Conservation (phyloP, 2,113 vertebrate genomes). For the Entelurus aequoreus region DNA sequence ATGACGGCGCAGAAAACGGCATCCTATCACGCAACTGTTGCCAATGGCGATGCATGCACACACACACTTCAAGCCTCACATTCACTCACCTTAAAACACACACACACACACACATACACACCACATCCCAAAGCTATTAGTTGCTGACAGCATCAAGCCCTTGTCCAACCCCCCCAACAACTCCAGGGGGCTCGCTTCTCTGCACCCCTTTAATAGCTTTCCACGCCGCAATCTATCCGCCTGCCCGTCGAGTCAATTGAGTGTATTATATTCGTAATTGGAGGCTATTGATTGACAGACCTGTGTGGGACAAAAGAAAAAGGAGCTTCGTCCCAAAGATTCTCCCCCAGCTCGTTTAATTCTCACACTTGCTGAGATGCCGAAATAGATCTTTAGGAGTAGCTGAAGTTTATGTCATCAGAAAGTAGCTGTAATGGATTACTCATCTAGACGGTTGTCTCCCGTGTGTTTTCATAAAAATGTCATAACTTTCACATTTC, state of each 20-base stretch:
- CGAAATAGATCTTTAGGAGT: constrained; percentile 40
- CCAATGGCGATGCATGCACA: background rate
- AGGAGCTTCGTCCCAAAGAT: constrained; percentile 42
- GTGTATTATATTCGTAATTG: constrained; percentile 71
- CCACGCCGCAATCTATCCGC: constrained; percentile 55
- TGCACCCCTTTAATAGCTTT: constrained; percentile 69
- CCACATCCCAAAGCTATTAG: constrained; percentile 68
- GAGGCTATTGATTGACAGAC: constrained; percentile 68
- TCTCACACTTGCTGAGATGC: constrained; percentile 19
- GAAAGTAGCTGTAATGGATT: constrained; percentile 15
- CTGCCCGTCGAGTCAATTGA: constrained; percentile 61
- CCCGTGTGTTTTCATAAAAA: constrained; percentile 44
- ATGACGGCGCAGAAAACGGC: constrained; percentile 38
- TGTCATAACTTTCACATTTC: constrained; percentile 59
- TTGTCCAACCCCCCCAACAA: constrained; percentile 33
- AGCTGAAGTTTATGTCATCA: constrained; percentile 44
- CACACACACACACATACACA: constrained; percentile 30
- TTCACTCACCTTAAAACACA: background rate
- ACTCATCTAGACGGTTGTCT: constrained; percentile 21
- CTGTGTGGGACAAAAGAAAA: constrained; percentile 40
- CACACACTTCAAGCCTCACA: constrained; percentile 1
- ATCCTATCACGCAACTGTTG: constrained; percentile 33
- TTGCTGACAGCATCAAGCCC: constrained; percentile 59
- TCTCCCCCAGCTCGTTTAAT: constrained; percentile 9
- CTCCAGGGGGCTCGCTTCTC: constrained; percentile 42